phyloP scores from a whole-genome alignment of 2,888 invertebrate genomes.

The Acheta domesticus region DNA sequence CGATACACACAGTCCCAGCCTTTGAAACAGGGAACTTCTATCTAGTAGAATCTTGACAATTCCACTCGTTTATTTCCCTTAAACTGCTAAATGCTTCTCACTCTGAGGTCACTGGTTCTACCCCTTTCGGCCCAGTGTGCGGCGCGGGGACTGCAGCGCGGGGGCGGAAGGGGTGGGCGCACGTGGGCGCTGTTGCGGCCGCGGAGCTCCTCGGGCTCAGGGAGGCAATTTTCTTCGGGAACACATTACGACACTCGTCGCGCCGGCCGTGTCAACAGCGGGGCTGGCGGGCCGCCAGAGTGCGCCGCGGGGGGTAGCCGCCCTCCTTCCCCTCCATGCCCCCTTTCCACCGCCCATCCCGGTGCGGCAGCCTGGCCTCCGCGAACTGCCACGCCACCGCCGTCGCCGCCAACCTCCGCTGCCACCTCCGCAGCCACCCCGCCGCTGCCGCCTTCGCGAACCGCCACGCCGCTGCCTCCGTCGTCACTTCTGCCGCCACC shows the following conservation, averaged over 20 bases:
- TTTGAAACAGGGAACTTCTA: too few relatives aligned
- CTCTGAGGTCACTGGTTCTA: too few relatives aligned
- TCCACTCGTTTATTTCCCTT: too few relatives aligned
- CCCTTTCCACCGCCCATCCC: not conserved
- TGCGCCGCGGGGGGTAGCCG: not conserved
- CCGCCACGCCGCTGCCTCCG: not conserved
- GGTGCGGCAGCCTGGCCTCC: not conserved
- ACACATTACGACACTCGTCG: constrained; percentile 1
- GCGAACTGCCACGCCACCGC: not conserved
- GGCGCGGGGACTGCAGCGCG: not conserved
- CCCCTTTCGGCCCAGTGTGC: not conserved
- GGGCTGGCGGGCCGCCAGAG: not conserved
- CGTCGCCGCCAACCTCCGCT: not conserved
- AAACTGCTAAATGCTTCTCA: too few relatives aligned
- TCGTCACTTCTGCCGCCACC: too few relatives aligned
- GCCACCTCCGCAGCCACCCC: not conserved
- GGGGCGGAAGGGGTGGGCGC: not conserved
- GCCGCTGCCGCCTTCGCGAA: not conserved
- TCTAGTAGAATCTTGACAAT: too few relatives aligned
- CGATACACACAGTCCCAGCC: too few relatives aligned
- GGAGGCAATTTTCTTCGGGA: not conserved
- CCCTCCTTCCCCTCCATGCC: not conserved
- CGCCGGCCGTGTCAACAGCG: not conserved
- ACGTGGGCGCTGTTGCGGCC: not conserved
- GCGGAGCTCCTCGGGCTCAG: not conserved